Base-by-base conservation (phyloP, 2,797 vertebrate species). In the Pantherophis alleghaniensis region DNA sequence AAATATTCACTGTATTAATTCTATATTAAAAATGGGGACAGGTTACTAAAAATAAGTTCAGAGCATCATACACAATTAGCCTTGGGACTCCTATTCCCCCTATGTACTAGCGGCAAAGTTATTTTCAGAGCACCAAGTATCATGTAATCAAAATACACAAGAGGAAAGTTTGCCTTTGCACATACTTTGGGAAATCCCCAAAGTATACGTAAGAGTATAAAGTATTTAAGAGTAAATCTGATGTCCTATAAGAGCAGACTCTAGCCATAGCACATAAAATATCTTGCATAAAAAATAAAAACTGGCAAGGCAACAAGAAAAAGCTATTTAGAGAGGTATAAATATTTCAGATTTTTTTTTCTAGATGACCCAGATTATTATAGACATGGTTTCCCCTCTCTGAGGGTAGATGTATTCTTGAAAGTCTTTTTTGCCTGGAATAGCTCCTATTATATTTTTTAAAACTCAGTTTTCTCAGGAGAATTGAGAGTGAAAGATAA, bases 301-400 rank as follows among this genome's bases (percentile, higher is more conserved):
- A 90, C 93, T 28, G 89, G 83, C 91, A 95, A 93, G 93, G 90
- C 13, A 2, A 79, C 32, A 42, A 42, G 69, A 79, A 79, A 79
- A 79, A 11, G 37, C 7, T 59, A 94, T 87, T 66, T 0, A 0
- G 87, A 24, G 37, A 95, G 94, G 63, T 94, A 96, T 95, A 96
- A 96, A 96, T 97, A 96, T 96, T 95, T 95, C 94, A 94, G 90
- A 90, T 56, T 95, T 96, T 96, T 94, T 1, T 63, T 90, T 18
- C 89, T 1, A 55, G 74, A 94, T 0, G 0, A 90, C 91, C 83
- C 90, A 95, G 51, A 93, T 92, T 94, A 93, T 94, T 94, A 94
- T 87, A 94, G 86, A 55, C 91, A 32, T 79, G 47, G 93, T 86
- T 93, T 1, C 1, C 56, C 87, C 93, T 88, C 0, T 0, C 1